Percentiles rank a stretch among this genome's conserved stretches.
Conservation (phyloP, 2,888 invertebrate genomes). For the Spicauda simplicius region DNA sequence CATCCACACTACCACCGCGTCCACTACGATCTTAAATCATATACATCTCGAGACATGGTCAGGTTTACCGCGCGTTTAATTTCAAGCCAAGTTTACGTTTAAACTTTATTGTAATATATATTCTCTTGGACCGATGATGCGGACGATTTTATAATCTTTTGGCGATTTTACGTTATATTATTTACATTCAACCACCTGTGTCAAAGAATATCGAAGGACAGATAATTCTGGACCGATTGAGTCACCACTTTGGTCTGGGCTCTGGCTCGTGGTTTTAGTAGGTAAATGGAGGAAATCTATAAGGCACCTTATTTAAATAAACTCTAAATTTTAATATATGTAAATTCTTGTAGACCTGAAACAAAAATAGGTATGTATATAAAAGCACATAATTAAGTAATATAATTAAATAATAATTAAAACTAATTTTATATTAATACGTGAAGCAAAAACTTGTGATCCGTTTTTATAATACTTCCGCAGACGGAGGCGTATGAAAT, state of each 20-base stretch:
- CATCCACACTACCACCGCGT: slow-evolving; percentile 68
- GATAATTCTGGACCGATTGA: slow-evolving; percentile 39
- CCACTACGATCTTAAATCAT: slow-evolving; percentile 11
- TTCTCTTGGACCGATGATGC: slow-evolving; percentile 23
- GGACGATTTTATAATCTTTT: slow-evolving; percentile 10
- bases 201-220: slow-evolving; percentile 35
- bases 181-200: neutral
- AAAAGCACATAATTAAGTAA: too few relatives aligned
- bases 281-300: slow-evolving; percentile 51
- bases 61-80: neutral
- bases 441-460: too few relatives aligned
- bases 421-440: too few relatives aligned
- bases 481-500: too few relatives aligned
- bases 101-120: neutral
- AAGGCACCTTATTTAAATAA: slow-evolving; percentile 66
- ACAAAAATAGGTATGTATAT: slow-evolving; percentile 46
- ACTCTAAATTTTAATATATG: slow-evolving; percentile 42
- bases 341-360: slow-evolving; percentile 54
- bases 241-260: slow-evolving; percentile 20
- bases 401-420: too few relatives aligned
- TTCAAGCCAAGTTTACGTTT: slow-evolving; percentile 1
- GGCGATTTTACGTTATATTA: neutral
- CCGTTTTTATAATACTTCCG: too few relatives aligned
- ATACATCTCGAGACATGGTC: neutral
- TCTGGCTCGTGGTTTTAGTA: slow-evolving; percentile 21